Evolutionary conservation across 1,140 invertebrate genomes (phyloP), one percentile per base, ranked within the genome.

Genomic region (Saxidomus purpurata): DNA sequence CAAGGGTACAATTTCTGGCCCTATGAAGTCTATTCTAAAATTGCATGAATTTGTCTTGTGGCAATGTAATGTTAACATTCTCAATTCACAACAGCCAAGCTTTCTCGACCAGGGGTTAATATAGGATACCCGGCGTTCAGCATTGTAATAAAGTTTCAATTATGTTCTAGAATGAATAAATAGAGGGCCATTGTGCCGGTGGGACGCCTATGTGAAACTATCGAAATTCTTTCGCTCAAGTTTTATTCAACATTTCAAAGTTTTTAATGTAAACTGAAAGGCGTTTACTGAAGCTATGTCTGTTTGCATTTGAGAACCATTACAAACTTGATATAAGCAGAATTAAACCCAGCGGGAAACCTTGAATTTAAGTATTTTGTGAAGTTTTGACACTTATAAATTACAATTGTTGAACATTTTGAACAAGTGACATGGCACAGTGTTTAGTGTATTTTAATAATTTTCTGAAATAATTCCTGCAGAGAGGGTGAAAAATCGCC

Each of bases 141-240:
- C 38, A 83, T 83, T 89, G 87, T 89, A 74, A 89, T 83, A 88
- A 89, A 76, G 87, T 83, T 89, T 89, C 87, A 89, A 89, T 89
- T 89, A 89, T 83, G 55, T 77, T 69, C 52, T 67, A 55, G 71
- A 43, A 47, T 61, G 55, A 63, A 63, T 89, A 38, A 83, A 89
- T 84, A 61, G 69, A 71, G 49, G 25, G 28, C 69, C 67, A 74
- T 89, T 89, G 87, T 89, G n/a, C 17, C 31, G 9, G 9, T 63
- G 52, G 87, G 34, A 47, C 69, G 38, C 49, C 34, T n/a, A 59
- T 47, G 47, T 19, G 25, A 77, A 74, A 49, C 67, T 74, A 40
- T 83, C 80, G 43, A 83, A 83, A 89, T 83, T 83, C 80, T 34
- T 43, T 34, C 25, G n/a, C 28, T 76, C 34, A 49, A 71, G 43